A percentile compares a stretch with the other conserved stretches of the same genome.
These are phyloP conservation scores for Calameuta filiformis DNA, from an alignment of 2,888 invertebrate species.

Conservation along the genomic window DNA sequence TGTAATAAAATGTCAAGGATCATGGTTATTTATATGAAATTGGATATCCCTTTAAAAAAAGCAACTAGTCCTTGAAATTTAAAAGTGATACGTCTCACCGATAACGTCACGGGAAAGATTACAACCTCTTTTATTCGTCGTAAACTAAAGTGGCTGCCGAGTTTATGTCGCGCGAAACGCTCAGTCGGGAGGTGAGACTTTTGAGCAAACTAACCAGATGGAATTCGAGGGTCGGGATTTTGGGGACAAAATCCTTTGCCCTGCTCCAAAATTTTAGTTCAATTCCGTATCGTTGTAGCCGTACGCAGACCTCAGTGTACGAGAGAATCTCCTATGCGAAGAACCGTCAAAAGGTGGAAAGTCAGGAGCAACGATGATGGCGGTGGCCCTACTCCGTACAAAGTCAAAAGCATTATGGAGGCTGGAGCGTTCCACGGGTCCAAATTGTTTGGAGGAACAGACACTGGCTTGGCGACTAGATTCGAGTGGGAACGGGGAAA, in stretches of 20 bases:
- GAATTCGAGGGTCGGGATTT: not conserved
- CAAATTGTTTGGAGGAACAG: conserved; percentile 25
- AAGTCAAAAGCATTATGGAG: not conserved
- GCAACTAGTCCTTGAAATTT: not conserved
- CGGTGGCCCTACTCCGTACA: not conserved
- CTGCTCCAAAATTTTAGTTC: not conserved
- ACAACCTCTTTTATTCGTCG: not conserved
- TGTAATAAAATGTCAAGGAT: too few relatives aligned
- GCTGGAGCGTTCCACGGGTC: not conserved
- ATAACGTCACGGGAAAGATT: not conserved
- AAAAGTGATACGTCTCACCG: not conserved
- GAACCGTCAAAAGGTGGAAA: not conserved
- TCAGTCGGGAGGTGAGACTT: not conserved
- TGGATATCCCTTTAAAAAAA: not conserved
- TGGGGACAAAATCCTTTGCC: not conserved
- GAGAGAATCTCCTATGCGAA: not conserved
- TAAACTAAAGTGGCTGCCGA: not conserved
- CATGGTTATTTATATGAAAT: not conserved
- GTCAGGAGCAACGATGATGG: not conserved
- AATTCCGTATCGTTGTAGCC: not conserved
- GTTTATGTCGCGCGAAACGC: too few relatives aligned
- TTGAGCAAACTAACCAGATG: not conserved
- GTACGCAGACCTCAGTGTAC: not conserved
- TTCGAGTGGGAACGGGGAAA: not conserved
- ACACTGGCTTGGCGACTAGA: conserved; percentile 26